Percentiles rank a stretch among this genome's conserved stretches.
Conservation (phyloP, 1,140 invertebrate species). For the Neodiprion virginianus region DNA sequence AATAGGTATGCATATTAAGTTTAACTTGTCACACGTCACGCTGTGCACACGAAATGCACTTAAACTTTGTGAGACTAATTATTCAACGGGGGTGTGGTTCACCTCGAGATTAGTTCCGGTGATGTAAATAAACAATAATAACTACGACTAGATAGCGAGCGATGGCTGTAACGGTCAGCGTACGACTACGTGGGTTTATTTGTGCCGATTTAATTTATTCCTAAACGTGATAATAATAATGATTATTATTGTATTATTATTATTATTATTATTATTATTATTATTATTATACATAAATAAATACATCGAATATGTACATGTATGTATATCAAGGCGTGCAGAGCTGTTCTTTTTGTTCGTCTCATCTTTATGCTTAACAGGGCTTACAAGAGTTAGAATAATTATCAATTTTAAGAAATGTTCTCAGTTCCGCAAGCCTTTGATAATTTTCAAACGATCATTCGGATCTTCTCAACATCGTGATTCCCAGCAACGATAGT, state of each 20-base stretch:
- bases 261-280: background rate
- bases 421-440: too few species aligned
- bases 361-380: too few species aligned
- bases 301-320: too few species aligned
- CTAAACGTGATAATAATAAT: conserved; percentile 30
- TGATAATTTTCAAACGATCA: too few species aligned
- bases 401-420: too few species aligned
- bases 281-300: too few species aligned
- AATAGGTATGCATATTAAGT: background rate
- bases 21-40: background rate
- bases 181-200: conserved; percentile 49
- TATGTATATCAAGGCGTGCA: conserved; percentile 44
- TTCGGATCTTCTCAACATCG: too few species aligned
- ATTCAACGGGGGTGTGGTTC: too few species aligned
- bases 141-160: background rate
- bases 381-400: too few species aligned
- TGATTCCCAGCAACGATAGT: too few species aligned
- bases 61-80: too few species aligned
- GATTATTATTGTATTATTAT: background rate
- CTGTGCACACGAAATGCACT: background rate
- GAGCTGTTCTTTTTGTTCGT: conserved; percentile 20
- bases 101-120: background rate
- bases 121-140: background rate
- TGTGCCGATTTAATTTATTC: conserved; percentile 61
- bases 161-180: conserved; percentile 43